Conservation (phyloP, 2,888 invertebrate species). For the Ptychoptera albimana region DNA sequence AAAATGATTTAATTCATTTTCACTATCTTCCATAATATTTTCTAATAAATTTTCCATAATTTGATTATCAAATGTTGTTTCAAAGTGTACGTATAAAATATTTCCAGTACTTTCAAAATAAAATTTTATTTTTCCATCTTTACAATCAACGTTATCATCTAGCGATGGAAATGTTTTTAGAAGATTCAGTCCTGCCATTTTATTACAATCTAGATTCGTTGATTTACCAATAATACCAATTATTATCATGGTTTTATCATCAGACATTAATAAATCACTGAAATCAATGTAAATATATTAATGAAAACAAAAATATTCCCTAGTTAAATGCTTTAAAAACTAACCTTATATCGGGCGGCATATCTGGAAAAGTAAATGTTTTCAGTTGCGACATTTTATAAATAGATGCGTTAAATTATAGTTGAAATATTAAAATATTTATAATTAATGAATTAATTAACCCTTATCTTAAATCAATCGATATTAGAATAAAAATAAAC, state of each 20-base stretch:
- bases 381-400: conserved; percentile 9
- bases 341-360: conserved; percentile 11
- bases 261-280: conserved; percentile 17
- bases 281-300: not conserved
- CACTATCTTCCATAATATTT: conserved; percentile 27
- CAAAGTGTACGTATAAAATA: conserved; percentile 37
- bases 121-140: conserved; percentile 37
- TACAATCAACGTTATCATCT: conserved; percentile 13
- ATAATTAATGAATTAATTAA: no score
- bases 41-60: conserved; percentile 19
- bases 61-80: conserved; percentile 23
- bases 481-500: no score
- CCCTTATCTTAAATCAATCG: no score
- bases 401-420: no score
- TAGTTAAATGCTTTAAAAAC: not conserved
- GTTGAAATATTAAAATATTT: no score
- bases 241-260: conserved; percentile 20
- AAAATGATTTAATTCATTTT: conserved; percentile 31
- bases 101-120: conserved; percentile 38
- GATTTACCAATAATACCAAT: conserved; percentile 30
- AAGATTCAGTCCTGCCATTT: conserved; percentile 24
- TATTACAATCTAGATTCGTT: conserved; percentile 22
- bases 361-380: conserved; percentile 11
- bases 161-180: conserved; percentile 17
- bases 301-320: not conserved